A percentile compares a stretch with the other conserved stretches of the same genome.
Conservation (phyloP, 2,113 vertebrate species). For the Dromaius novaehollandiae region DNA sequence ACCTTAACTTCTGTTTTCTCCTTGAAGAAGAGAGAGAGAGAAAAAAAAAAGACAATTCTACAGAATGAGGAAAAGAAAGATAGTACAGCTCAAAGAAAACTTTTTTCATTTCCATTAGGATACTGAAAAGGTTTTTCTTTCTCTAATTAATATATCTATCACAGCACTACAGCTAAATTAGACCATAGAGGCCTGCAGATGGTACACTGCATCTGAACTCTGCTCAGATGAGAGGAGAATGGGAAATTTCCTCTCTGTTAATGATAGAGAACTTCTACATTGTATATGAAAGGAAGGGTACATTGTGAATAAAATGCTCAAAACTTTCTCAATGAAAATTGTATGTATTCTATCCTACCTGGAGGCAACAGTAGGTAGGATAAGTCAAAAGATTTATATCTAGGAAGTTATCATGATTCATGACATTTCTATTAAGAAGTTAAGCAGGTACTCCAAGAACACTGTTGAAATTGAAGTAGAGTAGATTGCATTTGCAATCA, state of each 20-base stretch:
- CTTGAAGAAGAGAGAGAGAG: neutral
- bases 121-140: neutral
- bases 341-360: neutral
- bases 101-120: neutral
- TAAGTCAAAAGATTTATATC: neutral
- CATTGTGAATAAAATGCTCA: neutral
- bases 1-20: neutral
- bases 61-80: rapidly evolving
- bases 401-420: neutral
- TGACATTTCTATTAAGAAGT: neutral
- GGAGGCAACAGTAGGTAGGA: neutral
- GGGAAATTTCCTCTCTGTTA: neutral
- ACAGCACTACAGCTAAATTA: neutral
- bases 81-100: neutral
- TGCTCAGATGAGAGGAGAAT: neutral
- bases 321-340: neutral
- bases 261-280: neutral
- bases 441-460: neutral
- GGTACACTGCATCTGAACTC: neutral
- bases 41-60: neutral
- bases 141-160: neutral
- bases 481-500: neutral
- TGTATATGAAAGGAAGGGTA: neutral
- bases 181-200: neutral
- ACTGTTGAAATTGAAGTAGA: neutral